Conservation (phyloP, 2,888 invertebrate species). For the Buathra laborator region DNA sequence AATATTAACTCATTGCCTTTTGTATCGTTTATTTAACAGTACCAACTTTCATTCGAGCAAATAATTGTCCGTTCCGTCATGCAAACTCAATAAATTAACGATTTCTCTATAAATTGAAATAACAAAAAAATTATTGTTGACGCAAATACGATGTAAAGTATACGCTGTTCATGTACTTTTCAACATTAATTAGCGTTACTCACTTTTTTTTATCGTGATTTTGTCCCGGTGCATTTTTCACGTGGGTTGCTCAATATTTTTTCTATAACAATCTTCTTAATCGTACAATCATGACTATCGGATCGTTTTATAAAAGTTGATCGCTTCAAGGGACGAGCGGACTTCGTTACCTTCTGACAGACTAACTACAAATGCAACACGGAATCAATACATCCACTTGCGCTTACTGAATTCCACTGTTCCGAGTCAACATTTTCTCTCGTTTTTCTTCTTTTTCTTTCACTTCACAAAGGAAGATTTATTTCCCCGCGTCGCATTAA, state of each 20-base stretch:
- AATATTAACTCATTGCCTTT: slow-evolving; percentile 68
- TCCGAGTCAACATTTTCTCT: no score
- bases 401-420: slow-evolving; percentile 73
- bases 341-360: neutral
- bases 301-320: neutral
- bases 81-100: no score
- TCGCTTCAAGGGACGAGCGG: neutral
- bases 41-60: slow-evolving; percentile 73
- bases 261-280: no score
- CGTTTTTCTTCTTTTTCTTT: neutral
- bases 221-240: no score
- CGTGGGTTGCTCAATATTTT: no score
- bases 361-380: neutral
- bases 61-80: neutral
- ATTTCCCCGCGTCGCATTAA: neutral
- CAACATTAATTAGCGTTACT: no score
- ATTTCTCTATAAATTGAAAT: no score
- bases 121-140: no score
- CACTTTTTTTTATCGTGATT: no score
- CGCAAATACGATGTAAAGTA: no score
- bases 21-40: slow-evolving; percentile 71
- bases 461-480: neutral
- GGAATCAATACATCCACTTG: neutral
- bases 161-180: no score
- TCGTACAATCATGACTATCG: no score